Conservation (phyloP, 2,797 vertebrate genomes). For the Setipinna tenuifilis region DNA sequence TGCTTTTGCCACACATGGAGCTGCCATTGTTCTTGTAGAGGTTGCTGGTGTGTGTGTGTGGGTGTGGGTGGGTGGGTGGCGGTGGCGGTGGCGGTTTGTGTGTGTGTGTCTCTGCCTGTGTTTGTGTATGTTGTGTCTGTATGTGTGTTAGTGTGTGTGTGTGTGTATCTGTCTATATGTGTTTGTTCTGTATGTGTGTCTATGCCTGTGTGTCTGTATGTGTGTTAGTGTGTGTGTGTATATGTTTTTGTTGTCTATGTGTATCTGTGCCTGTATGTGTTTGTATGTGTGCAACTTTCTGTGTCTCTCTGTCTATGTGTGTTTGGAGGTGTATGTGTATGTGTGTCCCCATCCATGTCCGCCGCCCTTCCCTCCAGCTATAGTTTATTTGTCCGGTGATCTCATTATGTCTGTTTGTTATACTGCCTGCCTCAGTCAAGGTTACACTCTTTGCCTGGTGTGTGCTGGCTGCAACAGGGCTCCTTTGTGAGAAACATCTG, state of each 20-base stretch:
- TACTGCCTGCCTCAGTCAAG: slow-evolving; percentile 62
- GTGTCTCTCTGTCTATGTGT: neutral
- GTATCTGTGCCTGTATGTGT: neutral
- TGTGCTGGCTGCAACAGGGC: slow-evolving; percentile 52
- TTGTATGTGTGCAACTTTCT: neutral
- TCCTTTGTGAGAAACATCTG: slow-evolving; percentile 67
- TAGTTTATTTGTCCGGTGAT: slow-evolving; percentile 56
- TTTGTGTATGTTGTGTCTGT: no score
- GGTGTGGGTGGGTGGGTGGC: neutral
- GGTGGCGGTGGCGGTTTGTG: neutral
- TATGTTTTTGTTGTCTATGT: no score
- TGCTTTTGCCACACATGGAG: neutral
- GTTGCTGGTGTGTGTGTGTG: neutral
- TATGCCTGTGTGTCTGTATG: neutral
- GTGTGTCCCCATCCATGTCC: neutral
- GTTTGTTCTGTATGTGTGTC: no score
- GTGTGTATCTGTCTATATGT: no score
- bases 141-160: no score
- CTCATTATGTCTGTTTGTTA: slow-evolving; percentile 67
- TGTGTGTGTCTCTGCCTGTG: neutral
- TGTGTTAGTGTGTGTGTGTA: neutral
- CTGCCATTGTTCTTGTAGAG: neutral
- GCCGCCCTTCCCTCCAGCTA: slow-evolving; percentile 28
- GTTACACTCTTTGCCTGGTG: slow-evolving; percentile 54
- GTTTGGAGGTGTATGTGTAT: neutral